Evolutionary conservation across 2,113 vertebrate species (phyloP).

Genomic region (Tenebrosternarchus preto): DNA sequence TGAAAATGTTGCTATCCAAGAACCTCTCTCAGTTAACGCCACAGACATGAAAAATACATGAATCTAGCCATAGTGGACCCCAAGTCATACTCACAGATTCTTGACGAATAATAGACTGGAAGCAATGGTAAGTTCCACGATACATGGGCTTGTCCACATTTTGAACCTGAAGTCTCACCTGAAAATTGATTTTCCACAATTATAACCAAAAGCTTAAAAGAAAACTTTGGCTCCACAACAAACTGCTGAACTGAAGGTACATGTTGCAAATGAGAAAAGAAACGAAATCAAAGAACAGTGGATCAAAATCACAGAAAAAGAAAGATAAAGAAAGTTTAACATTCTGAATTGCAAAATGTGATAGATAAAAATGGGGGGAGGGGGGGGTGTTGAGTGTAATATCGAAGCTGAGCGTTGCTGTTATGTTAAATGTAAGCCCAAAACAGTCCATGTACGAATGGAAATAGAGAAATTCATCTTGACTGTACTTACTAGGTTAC

Average conservation of each 20-base stretch:
- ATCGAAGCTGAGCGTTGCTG: conserved; percentile 46
- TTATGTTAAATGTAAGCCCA: conserved; percentile 52
- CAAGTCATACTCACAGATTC: conserved; percentile 79
- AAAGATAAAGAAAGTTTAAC: conserved; percentile 24
- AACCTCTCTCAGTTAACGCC: neutral
- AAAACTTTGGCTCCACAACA: neutral
- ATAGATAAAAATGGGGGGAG: conserved; percentile 54
- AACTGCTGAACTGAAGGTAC: conserved; percentile 11
- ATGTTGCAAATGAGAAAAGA: conserved; percentile 12
- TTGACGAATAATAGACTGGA: conserved; percentile 82
- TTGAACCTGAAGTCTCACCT: conserved; percentile 88
- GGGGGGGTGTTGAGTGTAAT: conserved; percentile 48
- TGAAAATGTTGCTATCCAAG: neutral
- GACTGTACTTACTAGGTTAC: conserved; percentile 93
- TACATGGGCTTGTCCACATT: conserved; percentile 80
- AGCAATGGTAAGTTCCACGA: conserved; percentile 83
- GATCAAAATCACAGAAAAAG: conserved; percentile 10
- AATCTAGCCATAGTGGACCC: neutral
- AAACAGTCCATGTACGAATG: conserved; percentile 76
- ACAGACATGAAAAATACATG: conserved; percentile 4
- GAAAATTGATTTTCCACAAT: conserved; percentile 46
- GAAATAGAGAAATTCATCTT: conserved; percentile 82
- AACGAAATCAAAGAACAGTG: conserved; percentile 21
- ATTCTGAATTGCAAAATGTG: conserved; percentile 43
- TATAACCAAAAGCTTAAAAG: neutral